These are phyloP conservation scores for Limnephilus marmoratus DNA, from an alignment of 2,888 invertebrate species.

Conservation along the genomic window DNA sequence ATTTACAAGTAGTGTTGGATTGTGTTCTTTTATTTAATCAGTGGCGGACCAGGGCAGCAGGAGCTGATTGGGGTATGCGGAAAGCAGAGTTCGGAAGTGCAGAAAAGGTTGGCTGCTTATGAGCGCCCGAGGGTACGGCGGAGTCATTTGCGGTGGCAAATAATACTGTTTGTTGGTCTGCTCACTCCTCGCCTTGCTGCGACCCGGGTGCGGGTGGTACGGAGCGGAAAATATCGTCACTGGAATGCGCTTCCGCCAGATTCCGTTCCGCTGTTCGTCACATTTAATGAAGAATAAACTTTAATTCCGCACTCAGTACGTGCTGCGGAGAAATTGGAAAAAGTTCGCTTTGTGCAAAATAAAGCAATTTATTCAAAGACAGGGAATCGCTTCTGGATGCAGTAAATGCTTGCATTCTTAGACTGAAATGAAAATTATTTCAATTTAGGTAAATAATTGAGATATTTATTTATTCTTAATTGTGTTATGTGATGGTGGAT, in stretches of 20 bases:
- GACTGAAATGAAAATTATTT: no score
- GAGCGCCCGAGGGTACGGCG: not conserved
- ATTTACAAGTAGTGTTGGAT: no score
- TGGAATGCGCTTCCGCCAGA: not conserved
- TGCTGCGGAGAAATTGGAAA: not conserved
- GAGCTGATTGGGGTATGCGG: not conserved
- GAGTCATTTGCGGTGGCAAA: not conserved
- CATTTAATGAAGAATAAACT: not conserved
- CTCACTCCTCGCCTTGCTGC: not conserved
- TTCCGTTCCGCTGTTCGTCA: not conserved
- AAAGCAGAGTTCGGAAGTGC: not conserved
- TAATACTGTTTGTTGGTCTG: not conserved
- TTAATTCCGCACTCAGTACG: not conserved
- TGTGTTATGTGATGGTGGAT: no score
- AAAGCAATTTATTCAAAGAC: not conserved
- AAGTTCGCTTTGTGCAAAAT: not conserved
- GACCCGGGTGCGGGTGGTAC: not conserved
- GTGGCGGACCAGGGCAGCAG: not conserved
- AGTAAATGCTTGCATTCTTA: not conserved
- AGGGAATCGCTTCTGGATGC: not conserved
- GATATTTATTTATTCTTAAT: no score
- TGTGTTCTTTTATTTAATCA: not conserved
- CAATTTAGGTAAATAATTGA: no score
- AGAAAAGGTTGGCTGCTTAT: not conserved
- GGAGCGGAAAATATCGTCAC: not conserved